A percentile compares a stretch with the other conserved stretches of the same genome.
Evolutionary conservation across 1,140 invertebrate species (phyloP).

Genomic region (Drosophila bifasciata): DNA sequence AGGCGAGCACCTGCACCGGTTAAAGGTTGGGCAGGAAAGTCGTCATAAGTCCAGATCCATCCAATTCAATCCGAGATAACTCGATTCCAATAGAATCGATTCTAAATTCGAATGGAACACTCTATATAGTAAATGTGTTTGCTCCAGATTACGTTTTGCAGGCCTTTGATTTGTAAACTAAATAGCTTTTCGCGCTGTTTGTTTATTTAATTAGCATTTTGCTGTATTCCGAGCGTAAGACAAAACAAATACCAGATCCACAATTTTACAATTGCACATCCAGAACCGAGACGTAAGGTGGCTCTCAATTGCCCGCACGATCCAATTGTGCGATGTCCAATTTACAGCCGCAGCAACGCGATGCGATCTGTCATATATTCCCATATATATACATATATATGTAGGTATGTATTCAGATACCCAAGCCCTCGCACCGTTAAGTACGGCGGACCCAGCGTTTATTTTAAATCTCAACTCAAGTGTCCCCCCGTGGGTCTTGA

Average conservation of each 20-base stretch:
- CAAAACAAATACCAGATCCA: conserved; percentile 6
- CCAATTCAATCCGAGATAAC: conserved; percentile 7
- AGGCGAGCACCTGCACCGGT: conserved; percentile 18
- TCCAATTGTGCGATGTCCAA: conserved; percentile 55
- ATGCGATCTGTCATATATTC: not conserved
- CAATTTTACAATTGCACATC: not conserved
- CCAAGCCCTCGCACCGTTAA: not conserved
- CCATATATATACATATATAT: no score
- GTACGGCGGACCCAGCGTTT: conserved; percentile 35
- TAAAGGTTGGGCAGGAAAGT: no score
- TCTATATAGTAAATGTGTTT: conserved; percentile 6
- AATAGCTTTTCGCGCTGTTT: conserved; percentile 74
- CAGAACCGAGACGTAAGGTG: conserved; percentile 10
- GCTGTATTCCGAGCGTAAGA: conserved; percentile 16
- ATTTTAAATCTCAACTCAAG: conserved; percentile 63
- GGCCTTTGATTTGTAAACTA: conserved; percentile 60
- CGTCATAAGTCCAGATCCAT: no score
- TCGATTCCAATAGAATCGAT: conserved; percentile 3
- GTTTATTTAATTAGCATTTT: conserved; percentile 74
- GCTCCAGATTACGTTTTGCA: conserved; percentile 40
- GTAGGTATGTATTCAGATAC: no score
- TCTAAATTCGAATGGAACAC: conserved; percentile 9
- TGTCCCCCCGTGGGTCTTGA: conserved; percentile 17
- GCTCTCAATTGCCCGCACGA: conserved; percentile 20
- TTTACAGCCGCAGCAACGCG: conserved; percentile 44